These are phyloP conservation scores for Apogon hyalosoma DNA, from an alignment of 2,797 vertebrate genomes.

Conservation along the genomic window DNA sequence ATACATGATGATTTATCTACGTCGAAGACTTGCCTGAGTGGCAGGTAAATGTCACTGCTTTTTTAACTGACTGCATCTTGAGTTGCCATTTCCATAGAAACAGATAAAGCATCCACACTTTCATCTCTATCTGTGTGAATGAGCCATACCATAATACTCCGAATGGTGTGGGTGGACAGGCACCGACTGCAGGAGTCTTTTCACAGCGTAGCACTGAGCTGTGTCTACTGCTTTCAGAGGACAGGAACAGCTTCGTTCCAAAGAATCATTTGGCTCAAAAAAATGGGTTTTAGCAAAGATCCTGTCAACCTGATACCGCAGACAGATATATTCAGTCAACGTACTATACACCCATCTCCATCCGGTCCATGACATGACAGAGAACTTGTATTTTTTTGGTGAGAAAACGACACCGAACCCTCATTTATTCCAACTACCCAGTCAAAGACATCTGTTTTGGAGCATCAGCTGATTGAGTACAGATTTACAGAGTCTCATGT, in stretches of 20 bases:
- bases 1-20: conserved; percentile 9
- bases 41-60: conserved; percentile 58
- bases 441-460: background rate
- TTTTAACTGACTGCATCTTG: conserved; percentile 41
- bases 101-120: conserved; percentile 60
- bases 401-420: background rate
- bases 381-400: background rate
- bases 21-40: conserved; percentile 32
- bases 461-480: background rate
- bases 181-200: conserved; percentile 52
- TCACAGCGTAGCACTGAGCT: conserved; percentile 44
- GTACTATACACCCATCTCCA: conserved; percentile 4
- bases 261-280: conserved; percentile 9
- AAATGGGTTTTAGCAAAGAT: background rate
- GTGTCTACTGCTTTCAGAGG: conserved; percentile 40
- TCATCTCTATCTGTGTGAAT: conserved; percentile 65
- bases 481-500: too few species aligned
- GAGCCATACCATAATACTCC: conserved; percentile 76
- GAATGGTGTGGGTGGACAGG: conserved; percentile 65
- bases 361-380: background rate
- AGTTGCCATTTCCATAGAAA: conserved; percentile 73
- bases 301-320: background rate
- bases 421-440: background rate
- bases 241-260: conserved; percentile 30
- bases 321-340: background rate